These are phyloP conservation scores for Pao palembangensis DNA, from an alignment of 2,113 vertebrate species.

Conservation along the genomic window DNA sequence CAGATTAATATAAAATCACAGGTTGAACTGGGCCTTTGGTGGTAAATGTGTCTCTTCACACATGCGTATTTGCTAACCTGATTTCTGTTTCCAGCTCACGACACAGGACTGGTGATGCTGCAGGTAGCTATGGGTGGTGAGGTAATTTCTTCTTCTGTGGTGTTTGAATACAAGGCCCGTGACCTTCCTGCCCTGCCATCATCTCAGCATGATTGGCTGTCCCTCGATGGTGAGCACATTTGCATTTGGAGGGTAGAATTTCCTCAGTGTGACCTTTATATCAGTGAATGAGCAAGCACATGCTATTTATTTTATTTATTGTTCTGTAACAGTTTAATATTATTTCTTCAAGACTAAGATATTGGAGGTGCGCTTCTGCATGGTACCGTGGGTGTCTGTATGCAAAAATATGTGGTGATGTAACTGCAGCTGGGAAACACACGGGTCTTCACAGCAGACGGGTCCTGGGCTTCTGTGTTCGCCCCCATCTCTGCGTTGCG, in stretches of 20 bases:
- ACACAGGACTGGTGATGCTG: conserved; percentile 96
- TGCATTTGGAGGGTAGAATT: not conserved
- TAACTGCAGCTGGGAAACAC: conserved; percentile 43
- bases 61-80: not conserved
- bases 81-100: conserved; percentile 82
- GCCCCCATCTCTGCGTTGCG: conserved; percentile 68
- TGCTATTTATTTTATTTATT: too few relatives aligned
- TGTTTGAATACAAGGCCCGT: conserved; percentile 98
- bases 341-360: not conserved
- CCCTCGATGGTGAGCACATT: conserved; percentile 87
- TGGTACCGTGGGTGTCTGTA: not conserved
- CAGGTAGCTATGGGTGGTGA: conserved; percentile 97
- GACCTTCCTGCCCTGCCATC: conserved; percentile 92
- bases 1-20: not conserved
- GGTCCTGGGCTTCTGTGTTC: conserved; percentile 54
- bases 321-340: too few relatives aligned
- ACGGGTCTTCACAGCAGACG: conserved; percentile 43
- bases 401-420: conserved; percentile 17
- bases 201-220: conserved; percentile 98
- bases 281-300: too few relatives aligned
- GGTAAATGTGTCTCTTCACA: not conserved
- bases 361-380: not conserved
- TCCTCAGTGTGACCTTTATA: not conserved
- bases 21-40: not conserved
- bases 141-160: conserved; percentile 97